Conservation (phyloP, 2,888 invertebrate species). For the Calephelis perditalis region DNA sequence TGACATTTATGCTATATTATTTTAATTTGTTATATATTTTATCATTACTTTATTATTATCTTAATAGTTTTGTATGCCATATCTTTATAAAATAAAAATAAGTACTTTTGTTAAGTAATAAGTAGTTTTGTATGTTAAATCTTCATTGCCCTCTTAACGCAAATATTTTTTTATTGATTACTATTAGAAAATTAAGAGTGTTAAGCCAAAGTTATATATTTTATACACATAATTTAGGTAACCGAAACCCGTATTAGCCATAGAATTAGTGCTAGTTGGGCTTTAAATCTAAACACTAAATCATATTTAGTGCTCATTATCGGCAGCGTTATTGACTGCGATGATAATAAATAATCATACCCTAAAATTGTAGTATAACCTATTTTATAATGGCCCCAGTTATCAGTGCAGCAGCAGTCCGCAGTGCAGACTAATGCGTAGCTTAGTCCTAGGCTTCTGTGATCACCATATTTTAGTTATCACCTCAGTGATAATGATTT, state of each 20-base stretch:
- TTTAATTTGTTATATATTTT: too few species aligned
- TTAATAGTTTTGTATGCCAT: too few species aligned
- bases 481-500: too few species aligned
- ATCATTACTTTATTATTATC: too few species aligned
- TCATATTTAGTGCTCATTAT: conserved; percentile 65
- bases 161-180: too few species aligned
- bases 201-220: background rate
- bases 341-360: conserved; percentile 49
- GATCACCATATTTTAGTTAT: conserved; percentile 16
- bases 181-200: too few species aligned
- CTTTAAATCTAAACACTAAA: conserved; percentile 54
- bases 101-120: too few species aligned
- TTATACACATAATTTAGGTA: conserved; percentile 3
- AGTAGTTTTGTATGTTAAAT: too few species aligned
- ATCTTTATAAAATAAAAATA: too few species aligned
- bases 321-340: conserved; percentile 48
- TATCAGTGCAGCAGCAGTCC: background rate
- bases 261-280: conserved; percentile 31
- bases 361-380: conserved; percentile 47
- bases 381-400: conserved; percentile 28
- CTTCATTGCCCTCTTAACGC: too few species aligned
- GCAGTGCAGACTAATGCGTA: conserved; percentile 13
- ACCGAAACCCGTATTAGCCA: conserved; percentile 13
- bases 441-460: conserved; percentile 7
- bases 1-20: too few species aligned